A percentile compares a stretch with the other conserved stretches of the same genome.
Conservation (phyloP, 2,888 invertebrate species). For the Galeruca laticollis region DNA sequence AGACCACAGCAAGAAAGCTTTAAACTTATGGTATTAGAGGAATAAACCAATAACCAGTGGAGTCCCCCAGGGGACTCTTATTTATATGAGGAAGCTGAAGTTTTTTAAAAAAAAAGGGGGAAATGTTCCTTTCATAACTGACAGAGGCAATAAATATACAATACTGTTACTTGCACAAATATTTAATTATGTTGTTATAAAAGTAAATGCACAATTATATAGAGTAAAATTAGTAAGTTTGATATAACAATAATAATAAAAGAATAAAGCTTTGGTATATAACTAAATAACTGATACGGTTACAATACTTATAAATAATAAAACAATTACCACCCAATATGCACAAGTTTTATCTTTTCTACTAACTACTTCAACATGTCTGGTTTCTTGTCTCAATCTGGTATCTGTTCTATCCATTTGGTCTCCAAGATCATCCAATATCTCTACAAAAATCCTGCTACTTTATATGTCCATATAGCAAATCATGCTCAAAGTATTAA, state of each 20-base stretch:
- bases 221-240: conserved; percentile 13
- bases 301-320: conserved; percentile 77
- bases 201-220: conserved; percentile 16
- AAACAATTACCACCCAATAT: conserved; percentile 80
- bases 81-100: too few relatives aligned
- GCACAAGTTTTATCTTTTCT: conserved; percentile 79
- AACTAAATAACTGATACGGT: conserved; percentile 69
- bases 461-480: too few relatives aligned
- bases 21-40: too few relatives aligned
- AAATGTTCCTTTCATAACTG: background rate
- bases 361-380: conserved; percentile 74
- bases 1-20: too few relatives aligned
- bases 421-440: conserved; percentile 81
- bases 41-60: too few relatives aligned
- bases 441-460: conserved; percentile 68
- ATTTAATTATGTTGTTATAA: conserved; percentile 7
- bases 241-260: too few relatives aligned
- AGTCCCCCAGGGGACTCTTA: too few relatives aligned
- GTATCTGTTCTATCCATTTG: conserved; percentile 79
- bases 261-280: conserved; percentile 12
- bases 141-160: background rate
- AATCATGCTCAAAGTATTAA: too few relatives aligned
- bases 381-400: conserved; percentile 76
- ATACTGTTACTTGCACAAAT: background rate
- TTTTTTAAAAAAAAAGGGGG: background rate